Percentiles rank a stretch among this genome's conserved stretches.
Conservation (phyloP, 2,888 invertebrate species). For the Apodemia duryi region DNA sequence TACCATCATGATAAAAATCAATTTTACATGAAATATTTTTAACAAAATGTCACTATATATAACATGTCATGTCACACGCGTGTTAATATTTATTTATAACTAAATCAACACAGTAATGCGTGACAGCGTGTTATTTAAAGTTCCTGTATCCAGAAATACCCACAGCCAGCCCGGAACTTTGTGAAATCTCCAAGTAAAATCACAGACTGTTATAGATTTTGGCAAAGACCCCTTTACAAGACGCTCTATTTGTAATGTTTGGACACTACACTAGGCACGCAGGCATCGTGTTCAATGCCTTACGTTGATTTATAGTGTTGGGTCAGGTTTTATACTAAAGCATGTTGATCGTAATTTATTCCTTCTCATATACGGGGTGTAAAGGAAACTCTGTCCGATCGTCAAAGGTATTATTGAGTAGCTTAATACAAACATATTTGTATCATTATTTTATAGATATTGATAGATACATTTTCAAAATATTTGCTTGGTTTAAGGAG, state of each 20-base stretch:
- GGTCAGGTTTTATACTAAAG: neutral
- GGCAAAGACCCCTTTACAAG: conserved; percentile 29
- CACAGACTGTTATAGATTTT: conserved; percentile 34
- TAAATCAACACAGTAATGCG: conserved; percentile 28
- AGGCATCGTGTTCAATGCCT: conserved; percentile 17
- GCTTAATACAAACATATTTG: no score
- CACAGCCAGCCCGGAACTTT: conserved; percentile 31
- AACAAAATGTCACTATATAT: conserved; percentile 28
- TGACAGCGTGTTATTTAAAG: conserved; percentile 30
- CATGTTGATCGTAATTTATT: neutral
- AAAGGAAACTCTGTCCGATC: no score
- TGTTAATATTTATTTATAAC: conserved; percentile 31
- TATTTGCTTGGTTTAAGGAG: no score
- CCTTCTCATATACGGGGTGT: no score
- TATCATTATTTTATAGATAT: no score
- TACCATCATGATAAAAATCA: neutral
- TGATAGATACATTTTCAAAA: no score
- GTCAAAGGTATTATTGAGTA: no score
- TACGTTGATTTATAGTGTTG: neutral
- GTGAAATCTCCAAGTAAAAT: conserved; percentile 34
- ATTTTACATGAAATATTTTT: conserved; percentile 13
- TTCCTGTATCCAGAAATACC: conserved; percentile 31
- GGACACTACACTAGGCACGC: conserved; percentile 14
- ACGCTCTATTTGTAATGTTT: conserved; percentile 26
- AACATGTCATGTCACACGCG: conserved; percentile 29